Evolutionary conservation across 2,888 invertebrate genomes (phyloP).

Genomic region (Nineta flava): DNA sequence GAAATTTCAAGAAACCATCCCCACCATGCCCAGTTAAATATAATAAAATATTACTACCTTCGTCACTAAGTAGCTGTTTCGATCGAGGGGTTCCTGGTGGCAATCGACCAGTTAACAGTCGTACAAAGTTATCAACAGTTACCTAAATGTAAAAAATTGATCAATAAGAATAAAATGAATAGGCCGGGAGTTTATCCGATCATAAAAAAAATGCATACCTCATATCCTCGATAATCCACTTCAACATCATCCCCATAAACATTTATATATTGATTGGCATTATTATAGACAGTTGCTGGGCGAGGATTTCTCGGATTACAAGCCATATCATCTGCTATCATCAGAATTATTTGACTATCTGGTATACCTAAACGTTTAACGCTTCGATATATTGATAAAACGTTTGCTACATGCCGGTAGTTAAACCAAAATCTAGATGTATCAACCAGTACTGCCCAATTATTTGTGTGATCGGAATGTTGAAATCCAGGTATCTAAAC

Average conservation of each 20-base stretch:
- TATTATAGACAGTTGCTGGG: constrained; percentile 95
- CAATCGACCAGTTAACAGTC: constrained; percentile 84
- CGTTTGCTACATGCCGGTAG: constrained; percentile 98
- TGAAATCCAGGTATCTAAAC: not conserved
- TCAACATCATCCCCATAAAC: constrained; percentile 99
- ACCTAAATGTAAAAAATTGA: constrained; percentile 47
- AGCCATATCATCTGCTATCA: constrained; percentile 99
- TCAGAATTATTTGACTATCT: constrained; percentile 94
- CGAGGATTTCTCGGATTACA: constrained; percentile 96
- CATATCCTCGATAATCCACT: constrained; percentile 92
- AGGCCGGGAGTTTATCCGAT: no score
- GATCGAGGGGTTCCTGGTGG: constrained; percentile 88
- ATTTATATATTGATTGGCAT: constrained; percentile 94
- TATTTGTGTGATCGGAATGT: constrained; percentile 79
- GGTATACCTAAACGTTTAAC: constrained; percentile 98
- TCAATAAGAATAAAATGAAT: constrained; percentile 2
- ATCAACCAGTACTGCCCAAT: constrained; percentile 98
- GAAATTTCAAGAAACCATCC: constrained; percentile 97
- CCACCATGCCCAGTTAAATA: constrained; percentile 96
- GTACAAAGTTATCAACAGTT: constrained; percentile 96
- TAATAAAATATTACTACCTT: constrained; percentile 90
- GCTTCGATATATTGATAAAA: constrained; percentile 92
- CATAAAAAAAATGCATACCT: constrained; percentile 31
- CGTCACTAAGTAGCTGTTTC: constrained; percentile 87
- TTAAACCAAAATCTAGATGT: constrained; percentile 99